These are phyloP conservation scores for Lasioglossum marginatum DNA, from an alignment of 2,888 invertebrate species.

Conservation along the genomic window DNA sequence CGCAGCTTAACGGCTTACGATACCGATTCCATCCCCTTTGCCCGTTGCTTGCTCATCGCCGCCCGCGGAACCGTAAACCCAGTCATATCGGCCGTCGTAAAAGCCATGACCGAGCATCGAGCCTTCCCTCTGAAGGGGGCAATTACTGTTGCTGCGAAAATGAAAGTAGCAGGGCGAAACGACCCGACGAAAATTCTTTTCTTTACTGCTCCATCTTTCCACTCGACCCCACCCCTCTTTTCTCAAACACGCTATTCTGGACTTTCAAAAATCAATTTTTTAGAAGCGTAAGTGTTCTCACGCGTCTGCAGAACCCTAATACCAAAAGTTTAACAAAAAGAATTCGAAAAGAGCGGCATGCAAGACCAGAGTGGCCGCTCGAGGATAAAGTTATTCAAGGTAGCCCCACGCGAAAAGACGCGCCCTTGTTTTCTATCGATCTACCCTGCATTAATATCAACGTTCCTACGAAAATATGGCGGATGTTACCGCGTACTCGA, in stretches of 20 bases:
- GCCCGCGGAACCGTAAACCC: constrained; percentile 73
- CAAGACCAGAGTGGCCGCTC: background rate
- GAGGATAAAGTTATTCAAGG: background rate
- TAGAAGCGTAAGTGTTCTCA: background rate
- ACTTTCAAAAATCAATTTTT: background rate
- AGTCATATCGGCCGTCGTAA: constrained; percentile 73
- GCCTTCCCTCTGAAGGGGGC: constrained; percentile 61
- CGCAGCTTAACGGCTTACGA: constrained; percentile 72
- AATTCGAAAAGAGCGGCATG: background rate
- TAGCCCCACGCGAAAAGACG: background rate
- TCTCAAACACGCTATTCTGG: background rate
- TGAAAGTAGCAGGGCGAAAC: constrained; percentile 43
- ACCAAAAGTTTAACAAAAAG: background rate
- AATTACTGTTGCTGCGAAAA: constrained; percentile 70
- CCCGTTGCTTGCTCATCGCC: constrained; percentile 45
- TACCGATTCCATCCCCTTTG: constrained; percentile 63
- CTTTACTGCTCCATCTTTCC: constrained; percentile 14
- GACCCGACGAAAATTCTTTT: constrained; percentile 20
- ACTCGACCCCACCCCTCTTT: background rate
- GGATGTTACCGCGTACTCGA: constrained; percentile 10
- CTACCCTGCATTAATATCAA: constrained; percentile 36
- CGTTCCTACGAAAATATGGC: constrained; percentile 8
- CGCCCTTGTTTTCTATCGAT: constrained; percentile 29
- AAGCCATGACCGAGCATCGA: constrained; percentile 67
- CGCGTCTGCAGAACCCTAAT: background rate